Percentiles rank a stretch among this genome's conserved stretches.
Evolutionary conservation across 2,888 invertebrate species (phyloP).

Genomic region (Epsilonema sp.): DNA sequence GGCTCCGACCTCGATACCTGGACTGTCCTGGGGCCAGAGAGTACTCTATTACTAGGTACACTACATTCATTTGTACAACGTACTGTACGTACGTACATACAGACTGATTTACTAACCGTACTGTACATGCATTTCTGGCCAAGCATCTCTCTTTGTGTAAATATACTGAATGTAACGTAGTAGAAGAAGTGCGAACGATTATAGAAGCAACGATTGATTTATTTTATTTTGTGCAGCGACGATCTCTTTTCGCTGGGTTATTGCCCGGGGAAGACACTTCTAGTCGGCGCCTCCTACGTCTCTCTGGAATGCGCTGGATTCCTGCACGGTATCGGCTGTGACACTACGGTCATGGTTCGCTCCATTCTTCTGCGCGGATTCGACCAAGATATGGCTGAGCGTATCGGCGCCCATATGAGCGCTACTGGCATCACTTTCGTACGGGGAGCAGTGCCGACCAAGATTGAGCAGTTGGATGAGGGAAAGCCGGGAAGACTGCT

Average conservation of each 20-base stretch:
- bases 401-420: slow-evolving; percentile 37
- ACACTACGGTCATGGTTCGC: slow-evolving; percentile 21
- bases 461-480: slow-evolving; percentile 43
- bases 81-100: too few relatives aligned
- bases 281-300: slow-evolving; percentile 42
- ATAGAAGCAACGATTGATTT: too few relatives aligned
- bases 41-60: slow-evolving; percentile 36
- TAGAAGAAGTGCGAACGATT: too few relatives aligned
- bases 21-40: slow-evolving; percentile 36
- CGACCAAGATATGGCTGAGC: slow-evolving; percentile 41
- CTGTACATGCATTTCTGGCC: too few relatives aligned
- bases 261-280: slow-evolving; percentile 39
- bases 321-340: slow-evolving; percentile 35
- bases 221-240: too few relatives aligned
- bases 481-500: slow-evolving; percentile 27
- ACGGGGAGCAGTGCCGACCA: slow-evolving; percentile 31
- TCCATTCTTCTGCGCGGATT: slow-evolving; percentile 42
- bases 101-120: too few relatives aligned
- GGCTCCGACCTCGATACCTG: slow-evolving; percentile 37
- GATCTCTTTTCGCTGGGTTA: slow-evolving; percentile 39
- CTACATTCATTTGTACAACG: too few relatives aligned
- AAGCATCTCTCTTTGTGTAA: not conserved
- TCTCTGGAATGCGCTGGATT: slow-evolving; percentile 42
- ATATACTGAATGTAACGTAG: too few relatives aligned
- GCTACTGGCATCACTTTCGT: slow-evolving; percentile 36